phyloP scores from a whole-genome alignment of 2,113 vertebrate species.

The Andinoacara biseriatus region DNA sequence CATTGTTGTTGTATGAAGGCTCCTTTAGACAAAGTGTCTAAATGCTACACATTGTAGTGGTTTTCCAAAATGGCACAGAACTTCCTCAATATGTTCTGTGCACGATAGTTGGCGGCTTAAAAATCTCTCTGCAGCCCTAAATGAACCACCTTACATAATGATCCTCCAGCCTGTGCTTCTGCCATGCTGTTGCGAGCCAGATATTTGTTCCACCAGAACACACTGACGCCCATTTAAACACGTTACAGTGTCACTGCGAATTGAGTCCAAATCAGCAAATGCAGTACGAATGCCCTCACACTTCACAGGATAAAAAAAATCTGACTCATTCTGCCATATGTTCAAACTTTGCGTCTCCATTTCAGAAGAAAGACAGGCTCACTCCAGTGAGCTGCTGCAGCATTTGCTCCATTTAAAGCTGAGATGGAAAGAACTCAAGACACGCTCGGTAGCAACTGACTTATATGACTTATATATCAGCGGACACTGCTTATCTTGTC shows the following conservation, averaged over 20 bases:
- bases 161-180: conserved; percentile 28
- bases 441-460: neutral
- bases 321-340: neutral
- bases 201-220: conserved; percentile 25
- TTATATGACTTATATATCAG: neutral
- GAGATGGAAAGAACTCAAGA: neutral
- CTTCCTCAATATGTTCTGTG: neutral
- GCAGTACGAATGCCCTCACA: neutral
- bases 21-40: neutral
- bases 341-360: neutral
- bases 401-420: neutral
- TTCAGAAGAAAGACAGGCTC: neutral
- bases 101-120: conserved; percentile 1
- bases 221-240: conserved; percentile 9
- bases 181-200: conserved; percentile 20
- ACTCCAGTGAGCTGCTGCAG: neutral
- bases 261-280: neutral
- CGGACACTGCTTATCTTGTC: conserved; percentile 37
- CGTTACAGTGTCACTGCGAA: conserved; percentile 17
- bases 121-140: conserved; percentile 2
- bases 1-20: neutral
- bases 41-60: neutral
- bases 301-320: neutral
- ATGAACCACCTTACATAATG: conserved; percentile 50
- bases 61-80: neutral